These are phyloP conservation scores for Oreohelix idahoensis DNA, from an alignment of 1,140 invertebrate species.

Conservation along the genomic window DNA sequence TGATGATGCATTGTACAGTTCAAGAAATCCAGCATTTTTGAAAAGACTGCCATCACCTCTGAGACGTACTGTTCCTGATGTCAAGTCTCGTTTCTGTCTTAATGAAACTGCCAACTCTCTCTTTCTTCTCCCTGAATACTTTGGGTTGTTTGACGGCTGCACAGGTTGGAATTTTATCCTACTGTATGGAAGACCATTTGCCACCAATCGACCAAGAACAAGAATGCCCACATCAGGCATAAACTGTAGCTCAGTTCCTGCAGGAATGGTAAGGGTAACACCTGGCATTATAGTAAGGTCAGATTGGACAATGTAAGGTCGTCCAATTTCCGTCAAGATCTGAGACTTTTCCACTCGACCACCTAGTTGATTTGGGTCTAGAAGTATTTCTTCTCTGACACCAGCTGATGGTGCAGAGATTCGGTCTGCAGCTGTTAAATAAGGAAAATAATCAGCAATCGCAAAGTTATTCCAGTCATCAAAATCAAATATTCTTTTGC, in stretches of 20 bases:
- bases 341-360: slow-evolving; percentile 87
- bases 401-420: slow-evolving; percentile 71
- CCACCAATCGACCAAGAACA: slow-evolving; percentile 92
- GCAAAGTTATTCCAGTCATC: slow-evolving; percentile 99
- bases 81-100: slow-evolving; percentile 32
- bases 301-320: slow-evolving; percentile 87
- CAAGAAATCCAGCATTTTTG: slow-evolving; percentile 83
- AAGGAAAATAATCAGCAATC: slow-evolving; percentile 90
- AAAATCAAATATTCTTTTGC: slow-evolving; percentile 95
- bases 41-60: slow-evolving; percentile 56
- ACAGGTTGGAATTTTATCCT: slow-evolving; percentile 74
- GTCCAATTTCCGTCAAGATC: slow-evolving; percentile 78
- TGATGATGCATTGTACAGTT: slow-evolving; percentile 95
- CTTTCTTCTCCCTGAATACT: neutral
- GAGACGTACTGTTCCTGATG: slow-evolving; percentile 43
- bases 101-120: neutral
- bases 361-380: slow-evolving; percentile 77
- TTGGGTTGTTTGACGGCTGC: slow-evolving; percentile 19
- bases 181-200: slow-evolving; percentile 83
- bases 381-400: slow-evolving; percentile 65
- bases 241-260: slow-evolving; percentile 94
- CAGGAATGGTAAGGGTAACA: slow-evolving; percentile 86
- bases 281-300: slow-evolving; percentile 98
- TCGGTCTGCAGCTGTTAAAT: slow-evolving; percentile 75
- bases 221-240: slow-evolving; percentile 96